A percentile compares a stretch with the other conserved stretches of the same genome.
phyloP scores from a whole-genome alignment of 2,888 invertebrate genomes.

The Pantelozetes paolii region DNA sequence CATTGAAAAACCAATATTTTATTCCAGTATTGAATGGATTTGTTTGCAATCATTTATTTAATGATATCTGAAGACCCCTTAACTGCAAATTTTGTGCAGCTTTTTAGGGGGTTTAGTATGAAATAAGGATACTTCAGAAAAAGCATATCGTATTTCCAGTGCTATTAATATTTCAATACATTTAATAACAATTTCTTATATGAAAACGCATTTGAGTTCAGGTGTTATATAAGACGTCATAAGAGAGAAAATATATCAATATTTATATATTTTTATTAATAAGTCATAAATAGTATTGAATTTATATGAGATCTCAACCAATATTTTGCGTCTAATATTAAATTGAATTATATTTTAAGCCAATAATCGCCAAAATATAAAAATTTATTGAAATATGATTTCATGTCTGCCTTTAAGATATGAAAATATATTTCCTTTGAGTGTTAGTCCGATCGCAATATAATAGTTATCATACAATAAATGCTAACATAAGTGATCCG shows the following conservation, averaged over 20 bases:
- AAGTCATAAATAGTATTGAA: no score
- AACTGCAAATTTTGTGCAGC: background rate
- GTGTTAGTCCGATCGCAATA: background rate
- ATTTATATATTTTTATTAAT: no score
- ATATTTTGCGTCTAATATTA: background rate
- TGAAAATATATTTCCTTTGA: background rate
- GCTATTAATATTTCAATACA: no score
- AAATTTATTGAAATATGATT: background rate
- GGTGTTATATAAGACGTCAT: no score
- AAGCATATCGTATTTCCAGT: background rate
- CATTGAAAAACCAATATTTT: no score
- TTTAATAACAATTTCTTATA: no score
- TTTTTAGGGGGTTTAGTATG: no score
- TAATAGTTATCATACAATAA: background rate
- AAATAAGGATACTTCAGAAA: no score
- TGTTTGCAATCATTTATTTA: constrained; percentile 3
- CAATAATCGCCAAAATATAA: background rate
- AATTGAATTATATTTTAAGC: background rate
- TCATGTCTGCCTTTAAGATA: background rate
- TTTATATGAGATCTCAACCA: background rate
- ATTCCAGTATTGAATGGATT: no score
- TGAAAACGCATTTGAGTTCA: no score
- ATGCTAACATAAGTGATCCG: background rate
- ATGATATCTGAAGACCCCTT: background rate
- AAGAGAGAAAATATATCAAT: no score